These are phyloP conservation scores for Cryptosula pallasiana DNA, from an alignment of 2,888 invertebrate species.

Conservation along the genomic window DNA sequence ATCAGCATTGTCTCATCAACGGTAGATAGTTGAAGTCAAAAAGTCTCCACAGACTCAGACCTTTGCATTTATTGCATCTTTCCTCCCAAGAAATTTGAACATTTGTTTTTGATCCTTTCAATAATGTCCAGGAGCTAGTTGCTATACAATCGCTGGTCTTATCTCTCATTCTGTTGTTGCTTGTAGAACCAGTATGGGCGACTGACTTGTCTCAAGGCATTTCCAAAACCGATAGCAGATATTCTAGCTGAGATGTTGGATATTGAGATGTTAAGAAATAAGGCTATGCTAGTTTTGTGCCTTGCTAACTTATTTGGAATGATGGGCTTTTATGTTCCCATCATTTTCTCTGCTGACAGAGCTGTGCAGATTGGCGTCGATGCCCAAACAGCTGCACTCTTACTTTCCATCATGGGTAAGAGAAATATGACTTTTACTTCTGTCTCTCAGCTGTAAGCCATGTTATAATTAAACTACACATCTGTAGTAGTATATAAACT, in stretches of 20 bases:
- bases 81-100: too few relatives aligned
- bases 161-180: too few relatives aligned
- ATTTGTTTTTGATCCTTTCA: too few relatives aligned
- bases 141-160: too few relatives aligned
- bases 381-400: constrained; percentile 54
- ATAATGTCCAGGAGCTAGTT: too few relatives aligned
- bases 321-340: constrained; percentile 48
- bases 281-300: constrained; percentile 84
- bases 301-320: constrained; percentile 67
- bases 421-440: too few relatives aligned
- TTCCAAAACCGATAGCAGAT: constrained; percentile 52
- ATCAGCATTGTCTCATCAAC: background rate
- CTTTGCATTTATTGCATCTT: too few relatives aligned
- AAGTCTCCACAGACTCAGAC: too few relatives aligned
- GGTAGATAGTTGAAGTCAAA: too few relatives aligned
- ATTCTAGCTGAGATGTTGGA: constrained; percentile 80
- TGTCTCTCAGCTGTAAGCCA: too few relatives aligned
- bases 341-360: constrained; percentile 43
- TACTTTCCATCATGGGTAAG: constrained; percentile 54
- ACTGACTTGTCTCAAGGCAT: constrained; percentile 28
- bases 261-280: constrained; percentile 77
- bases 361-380: constrained; percentile 36
- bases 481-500: too few relatives aligned
- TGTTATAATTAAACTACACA: too few relatives aligned
- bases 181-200: background rate